A percentile compares a stretch with the other conserved stretches of the same genome.
These are phyloP conservation scores for Crotalus tigris DNA, from an alignment of 2,113 vertebrate genomes.

Conservation along the genomic window DNA sequence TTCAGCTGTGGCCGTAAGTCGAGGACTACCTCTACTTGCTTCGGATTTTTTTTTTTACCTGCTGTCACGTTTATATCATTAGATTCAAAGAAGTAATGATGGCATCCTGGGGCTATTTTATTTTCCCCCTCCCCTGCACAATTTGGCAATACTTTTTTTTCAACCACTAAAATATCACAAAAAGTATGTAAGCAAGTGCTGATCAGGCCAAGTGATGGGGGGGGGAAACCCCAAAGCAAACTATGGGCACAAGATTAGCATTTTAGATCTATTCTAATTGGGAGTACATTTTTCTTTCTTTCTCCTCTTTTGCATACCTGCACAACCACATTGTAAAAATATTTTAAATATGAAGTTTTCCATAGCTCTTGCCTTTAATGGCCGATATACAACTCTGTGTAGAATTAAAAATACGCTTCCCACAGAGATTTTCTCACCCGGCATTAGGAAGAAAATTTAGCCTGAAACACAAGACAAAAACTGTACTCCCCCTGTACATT, in stretches of 20 bases:
- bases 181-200: background rate
- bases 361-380: background rate
- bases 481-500: background rate
- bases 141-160: background rate
- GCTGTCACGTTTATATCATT: too few species aligned
- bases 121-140: too few species aligned
- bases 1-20: too few species aligned
- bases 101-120: too few species aligned
- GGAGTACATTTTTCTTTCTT: background rate
- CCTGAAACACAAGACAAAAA: slow-evolving; percentile 6
- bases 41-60: too few species aligned
- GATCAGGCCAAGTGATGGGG: background rate
- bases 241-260: background rate
- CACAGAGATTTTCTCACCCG: background rate
- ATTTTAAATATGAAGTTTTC: background rate
- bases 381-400: background rate
- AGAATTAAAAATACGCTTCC: background rate
- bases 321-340: background rate
- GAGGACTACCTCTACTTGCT: too few species aligned
- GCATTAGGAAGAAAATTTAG: background rate
- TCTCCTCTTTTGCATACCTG: background rate
- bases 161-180: background rate
- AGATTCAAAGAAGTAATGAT: too few species aligned
- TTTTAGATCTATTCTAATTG: background rate
- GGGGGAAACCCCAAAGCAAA: background rate